Percentiles rank a stretch among this genome's conserved stretches.
These are phyloP conservation scores for Dasyprocta punctata DNA, from an alignment of 2,113 vertebrate genomes.

Conservation along the genomic window DNA sequence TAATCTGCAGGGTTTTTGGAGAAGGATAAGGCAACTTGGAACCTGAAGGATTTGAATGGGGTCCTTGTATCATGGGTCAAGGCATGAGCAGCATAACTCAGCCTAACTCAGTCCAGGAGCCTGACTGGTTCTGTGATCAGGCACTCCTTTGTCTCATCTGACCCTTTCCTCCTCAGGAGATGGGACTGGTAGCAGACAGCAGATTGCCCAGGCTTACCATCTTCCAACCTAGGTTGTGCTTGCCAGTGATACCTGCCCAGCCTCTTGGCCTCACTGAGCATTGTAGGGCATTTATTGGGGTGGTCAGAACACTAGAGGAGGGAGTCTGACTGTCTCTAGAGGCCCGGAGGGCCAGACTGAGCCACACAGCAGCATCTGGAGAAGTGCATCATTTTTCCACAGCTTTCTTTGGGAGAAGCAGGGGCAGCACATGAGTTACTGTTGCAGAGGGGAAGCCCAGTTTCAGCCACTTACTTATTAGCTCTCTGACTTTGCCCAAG, in stretches of 20 bases:
- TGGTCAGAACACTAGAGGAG: background rate
- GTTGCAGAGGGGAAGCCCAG: conserved; percentile 33
- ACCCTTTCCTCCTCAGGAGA: background rate
- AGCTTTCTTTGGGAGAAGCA: background rate
- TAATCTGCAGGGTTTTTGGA: background rate
- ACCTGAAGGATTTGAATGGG: background rate
- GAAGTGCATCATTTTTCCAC: background rate
- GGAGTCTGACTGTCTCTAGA: background rate
- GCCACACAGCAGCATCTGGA: background rate
- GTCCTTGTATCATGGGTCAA: background rate
- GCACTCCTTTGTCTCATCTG: conserved; percentile 40
- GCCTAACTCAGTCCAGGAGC: background rate
- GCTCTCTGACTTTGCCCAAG: conserved; percentile 46
- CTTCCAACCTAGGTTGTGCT: background rate
- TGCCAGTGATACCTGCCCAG: background rate
- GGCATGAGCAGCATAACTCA: background rate
- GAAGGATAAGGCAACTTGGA: background rate
- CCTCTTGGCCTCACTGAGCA: background rate
- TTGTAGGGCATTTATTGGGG: background rate
- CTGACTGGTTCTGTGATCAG: background rate
- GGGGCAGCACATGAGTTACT: background rate
- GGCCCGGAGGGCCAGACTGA: background rate
- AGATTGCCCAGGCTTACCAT: background rate
- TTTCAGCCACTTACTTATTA: conserved; percentile 42
- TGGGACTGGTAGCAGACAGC: background rate